phyloP scores from a whole-genome alignment of 2,888 invertebrate species.

The Apeira syringaria region DNA sequence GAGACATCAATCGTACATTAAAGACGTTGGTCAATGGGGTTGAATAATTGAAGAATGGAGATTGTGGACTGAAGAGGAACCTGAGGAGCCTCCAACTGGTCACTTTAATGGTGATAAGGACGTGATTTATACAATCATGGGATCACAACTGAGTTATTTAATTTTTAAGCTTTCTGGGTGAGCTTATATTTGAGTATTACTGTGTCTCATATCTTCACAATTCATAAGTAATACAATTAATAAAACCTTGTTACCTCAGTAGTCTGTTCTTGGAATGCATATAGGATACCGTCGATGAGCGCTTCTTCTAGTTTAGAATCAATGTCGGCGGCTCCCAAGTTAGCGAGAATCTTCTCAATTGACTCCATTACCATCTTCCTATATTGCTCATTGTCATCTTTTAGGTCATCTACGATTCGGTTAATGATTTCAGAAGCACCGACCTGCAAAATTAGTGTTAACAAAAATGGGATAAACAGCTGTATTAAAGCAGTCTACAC shows the following conservation, averaged over 20 bases:
- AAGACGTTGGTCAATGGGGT: too few relatives aligned
- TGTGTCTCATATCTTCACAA: too few relatives aligned
- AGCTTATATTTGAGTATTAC: too few relatives aligned
- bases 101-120: too few relatives aligned
- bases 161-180: too few relatives aligned
- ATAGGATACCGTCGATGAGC: conserved; percentile 99
- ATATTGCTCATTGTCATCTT: conserved; percentile 99
- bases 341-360: conserved; percentile 99
- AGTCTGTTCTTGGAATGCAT: conserved; percentile 99
- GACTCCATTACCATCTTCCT: conserved; percentile 99
- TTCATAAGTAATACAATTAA: too few relatives aligned
- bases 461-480: not conserved
- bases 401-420: conserved; percentile 98
- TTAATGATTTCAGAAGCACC: conserved; percentile 99
- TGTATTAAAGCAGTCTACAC: not conserved
- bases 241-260: conserved; percentile 96
- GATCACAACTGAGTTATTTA: too few relatives aligned
- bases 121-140: too few relatives aligned
- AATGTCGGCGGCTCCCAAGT: conserved; percentile 98
- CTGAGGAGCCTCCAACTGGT: too few relatives aligned
- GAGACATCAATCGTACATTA: too few relatives aligned
- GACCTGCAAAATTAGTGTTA: conserved; percentile 78
- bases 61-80: too few relatives aligned
- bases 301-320: conserved; percentile 99
- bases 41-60: too few relatives aligned